Conservation (phyloP, 2,888 invertebrate species). For the Liodrosophila aerea region DNA sequence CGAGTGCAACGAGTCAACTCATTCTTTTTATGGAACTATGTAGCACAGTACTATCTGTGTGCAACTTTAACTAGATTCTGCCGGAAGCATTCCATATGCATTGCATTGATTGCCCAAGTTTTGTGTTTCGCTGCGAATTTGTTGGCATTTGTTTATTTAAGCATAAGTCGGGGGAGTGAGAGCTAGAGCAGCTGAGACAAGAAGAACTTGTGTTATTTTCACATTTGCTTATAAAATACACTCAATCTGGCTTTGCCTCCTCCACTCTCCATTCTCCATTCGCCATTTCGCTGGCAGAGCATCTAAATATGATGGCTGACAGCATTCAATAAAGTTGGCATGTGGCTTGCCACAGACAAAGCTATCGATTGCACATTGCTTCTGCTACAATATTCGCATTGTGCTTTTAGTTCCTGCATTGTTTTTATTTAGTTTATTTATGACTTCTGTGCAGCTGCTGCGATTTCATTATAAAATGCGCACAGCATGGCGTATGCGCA, state of each 20-base stretch:
- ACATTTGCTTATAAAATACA: too few species aligned
- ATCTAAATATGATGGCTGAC: too few species aligned
- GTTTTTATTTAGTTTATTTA: slow-evolving; percentile 26
- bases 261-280: too few species aligned
- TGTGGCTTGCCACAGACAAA: slow-evolving; percentile 39
- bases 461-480: slow-evolving; percentile 9
- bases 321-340: slow-evolving; percentile 59
- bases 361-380: slow-evolving; percentile 38
- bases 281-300: too few species aligned
- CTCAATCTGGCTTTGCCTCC: too few species aligned
- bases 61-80: too few species aligned
- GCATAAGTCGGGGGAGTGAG: slow-evolving; percentile 22
- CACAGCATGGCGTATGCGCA: slow-evolving; percentile 31
- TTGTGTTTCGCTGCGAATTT: slow-evolving; percentile 17
- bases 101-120: too few species aligned
- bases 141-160: slow-evolving; percentile 39
- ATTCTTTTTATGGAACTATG: too few species aligned
- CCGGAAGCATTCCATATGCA: too few species aligned
- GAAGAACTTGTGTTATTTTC: too few species aligned
- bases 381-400: background rate
- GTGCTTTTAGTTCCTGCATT: slow-evolving; percentile 9
- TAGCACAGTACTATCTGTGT: too few species aligned
- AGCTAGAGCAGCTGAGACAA: background rate
- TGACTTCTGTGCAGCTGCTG: slow-evolving; percentile 34
- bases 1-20: too few species aligned